Percentiles rank a stretch among this genome's conserved stretches.
Evolutionary conservation across 2,888 invertebrate species (phyloP).

Genomic region (Elmis aenea): DNA sequence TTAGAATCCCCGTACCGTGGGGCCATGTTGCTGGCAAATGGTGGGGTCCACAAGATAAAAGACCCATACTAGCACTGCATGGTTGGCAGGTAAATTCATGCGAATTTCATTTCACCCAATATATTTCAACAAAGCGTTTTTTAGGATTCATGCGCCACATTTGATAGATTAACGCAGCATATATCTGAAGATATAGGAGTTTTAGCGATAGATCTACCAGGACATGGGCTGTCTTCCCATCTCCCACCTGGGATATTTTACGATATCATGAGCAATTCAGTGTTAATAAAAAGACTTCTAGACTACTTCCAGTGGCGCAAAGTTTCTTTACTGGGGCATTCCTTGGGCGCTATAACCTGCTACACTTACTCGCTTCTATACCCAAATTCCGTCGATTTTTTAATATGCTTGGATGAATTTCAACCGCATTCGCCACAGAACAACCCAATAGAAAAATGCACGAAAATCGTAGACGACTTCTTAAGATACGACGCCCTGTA

Average conservation of each 20-base stretch:
- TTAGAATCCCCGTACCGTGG: no score
- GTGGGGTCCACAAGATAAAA: slow-evolving; percentile 60
- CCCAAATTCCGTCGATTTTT: slow-evolving; percentile 56
- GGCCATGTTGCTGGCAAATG: no score
- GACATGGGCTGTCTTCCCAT: slow-evolving; percentile 68
- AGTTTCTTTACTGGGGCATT: slow-evolving; percentile 63
- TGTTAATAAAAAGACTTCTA: slow-evolving; percentile 52
- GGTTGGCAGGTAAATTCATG: slow-evolving; percentile 60
- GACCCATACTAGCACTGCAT: slow-evolving; percentile 67
- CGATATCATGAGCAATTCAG: slow-evolving; percentile 44
- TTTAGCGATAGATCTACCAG: slow-evolving; percentile 63
- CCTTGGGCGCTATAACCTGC: slow-evolving; percentile 59
- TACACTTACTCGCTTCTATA: slow-evolving; percentile 58
- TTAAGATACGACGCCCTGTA: slow-evolving; percentile 43
- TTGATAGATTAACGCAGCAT: slow-evolving; percentile 64
- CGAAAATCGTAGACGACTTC: slow-evolving; percentile 47
- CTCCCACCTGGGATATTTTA: slow-evolving; percentile 57
- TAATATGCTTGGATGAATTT: no score
- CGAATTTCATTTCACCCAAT: no score
- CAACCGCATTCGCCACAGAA: slow-evolving; percentile 30
- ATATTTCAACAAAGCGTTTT: no score
- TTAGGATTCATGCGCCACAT: no score
- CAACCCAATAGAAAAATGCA: slow-evolving; percentile 44
- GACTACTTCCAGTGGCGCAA: slow-evolving; percentile 65
- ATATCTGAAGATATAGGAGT: slow-evolving; percentile 48